A percentile compares a stretch with the other conserved stretches of the same genome.
phyloP scores from a whole-genome alignment of 2,797 vertebrate genomes.

The Thripadectes ignobilis region DNA sequence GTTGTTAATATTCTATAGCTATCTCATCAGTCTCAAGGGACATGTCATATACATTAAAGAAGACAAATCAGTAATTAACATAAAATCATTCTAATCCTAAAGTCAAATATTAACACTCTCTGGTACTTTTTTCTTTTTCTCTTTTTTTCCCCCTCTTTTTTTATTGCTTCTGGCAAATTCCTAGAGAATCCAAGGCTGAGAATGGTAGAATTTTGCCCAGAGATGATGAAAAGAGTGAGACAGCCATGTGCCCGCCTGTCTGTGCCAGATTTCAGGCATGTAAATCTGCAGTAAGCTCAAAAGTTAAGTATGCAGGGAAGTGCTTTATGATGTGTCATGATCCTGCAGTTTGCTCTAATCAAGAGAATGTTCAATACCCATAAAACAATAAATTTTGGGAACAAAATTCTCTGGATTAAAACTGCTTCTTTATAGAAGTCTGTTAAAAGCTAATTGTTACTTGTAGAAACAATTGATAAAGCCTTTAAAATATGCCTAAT shows the following conservation, averaged over 20 bases:
- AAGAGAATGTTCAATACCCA: background rate
- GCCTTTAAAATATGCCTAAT: background rate
- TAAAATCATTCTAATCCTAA: background rate
- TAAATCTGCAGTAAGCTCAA: background rate
- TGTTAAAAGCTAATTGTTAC: background rate
- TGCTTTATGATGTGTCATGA: background rate
- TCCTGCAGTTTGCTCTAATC: background rate
- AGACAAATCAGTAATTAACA: constrained; percentile 34
- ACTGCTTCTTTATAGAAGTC: background rate
- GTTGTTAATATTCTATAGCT: background rate
- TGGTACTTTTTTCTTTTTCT: background rate
- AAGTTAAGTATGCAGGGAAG: background rate
- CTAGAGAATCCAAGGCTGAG: background rate
- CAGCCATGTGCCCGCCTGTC: background rate
- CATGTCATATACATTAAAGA: background rate
- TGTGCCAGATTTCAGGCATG: background rate
- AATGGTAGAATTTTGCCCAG: background rate
- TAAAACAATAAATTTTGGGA: background rate
- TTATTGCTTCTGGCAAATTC: background rate
- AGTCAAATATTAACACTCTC: constrained; percentile 2
- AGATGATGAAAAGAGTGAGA: background rate
- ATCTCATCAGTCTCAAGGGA: background rate
- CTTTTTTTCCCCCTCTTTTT: background rate
- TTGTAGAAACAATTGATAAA: background rate
- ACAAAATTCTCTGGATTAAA: background rate